Conservation (phyloP, 2,797 vertebrate species). For the Pangasius mekongensis region DNA sequence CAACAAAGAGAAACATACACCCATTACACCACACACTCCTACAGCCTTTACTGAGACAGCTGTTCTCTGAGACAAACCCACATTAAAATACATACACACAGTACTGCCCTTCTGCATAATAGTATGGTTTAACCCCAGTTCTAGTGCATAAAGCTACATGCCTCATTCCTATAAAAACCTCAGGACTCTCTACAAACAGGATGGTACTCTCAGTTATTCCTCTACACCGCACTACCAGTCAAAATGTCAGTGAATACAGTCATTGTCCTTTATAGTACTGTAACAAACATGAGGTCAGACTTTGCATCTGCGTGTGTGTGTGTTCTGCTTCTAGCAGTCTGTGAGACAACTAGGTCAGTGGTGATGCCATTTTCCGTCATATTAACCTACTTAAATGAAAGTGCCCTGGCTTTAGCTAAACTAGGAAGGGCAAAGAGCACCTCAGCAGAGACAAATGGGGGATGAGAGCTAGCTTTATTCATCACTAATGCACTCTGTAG, state of each 20-base stretch:
- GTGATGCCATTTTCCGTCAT: constrained; percentile 65
- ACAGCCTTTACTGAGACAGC: neutral
- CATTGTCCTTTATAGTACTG: neutral
- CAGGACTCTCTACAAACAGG: neutral
- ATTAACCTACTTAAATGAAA: constrained; percentile 69
- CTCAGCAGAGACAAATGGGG: neutral
- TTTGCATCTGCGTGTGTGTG: neutral
- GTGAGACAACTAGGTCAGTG: constrained; percentile 70
- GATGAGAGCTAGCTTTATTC: neutral
- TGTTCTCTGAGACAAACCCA: neutral
- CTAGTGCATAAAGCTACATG: neutral
- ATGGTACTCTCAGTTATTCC: neutral
- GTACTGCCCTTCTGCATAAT: constrained; percentile 2
- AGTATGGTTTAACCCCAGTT: neutral
- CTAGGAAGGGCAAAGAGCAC: neutral
- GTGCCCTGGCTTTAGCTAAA: constrained; percentile 19
- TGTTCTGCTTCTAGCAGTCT: constrained; percentile 66
- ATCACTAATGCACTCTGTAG: neutral
- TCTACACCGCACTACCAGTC: neutral
- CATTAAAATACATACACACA: constrained; percentile 1
- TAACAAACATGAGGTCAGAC: constrained; percentile 9
- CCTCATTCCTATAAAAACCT: neutral
- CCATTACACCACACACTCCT: neutral
- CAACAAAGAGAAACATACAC: constrained; percentile 23
- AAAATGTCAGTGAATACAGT: neutral